Percentiles rank a stretch among this genome's conserved stretches.
These are phyloP conservation scores for Corythaixoides concolor DNA, from an alignment of 2,113 vertebrate species.

Conservation along the genomic window DNA sequence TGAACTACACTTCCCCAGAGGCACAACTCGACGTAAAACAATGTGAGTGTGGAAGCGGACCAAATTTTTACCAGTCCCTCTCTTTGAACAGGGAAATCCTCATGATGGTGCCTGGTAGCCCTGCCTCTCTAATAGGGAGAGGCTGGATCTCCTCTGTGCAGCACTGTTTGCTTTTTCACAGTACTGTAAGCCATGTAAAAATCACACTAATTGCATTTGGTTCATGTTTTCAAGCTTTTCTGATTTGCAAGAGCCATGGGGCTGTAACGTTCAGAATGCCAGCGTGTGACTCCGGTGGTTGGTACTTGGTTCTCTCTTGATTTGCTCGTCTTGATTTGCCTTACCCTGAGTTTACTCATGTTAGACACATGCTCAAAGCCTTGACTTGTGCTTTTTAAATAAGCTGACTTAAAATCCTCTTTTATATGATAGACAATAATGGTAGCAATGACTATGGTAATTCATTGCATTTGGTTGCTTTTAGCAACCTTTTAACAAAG, in stretches of 20 bases:
- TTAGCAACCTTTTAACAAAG: background rate
- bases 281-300: background rate
- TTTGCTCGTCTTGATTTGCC: background rate
- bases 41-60: background rate
- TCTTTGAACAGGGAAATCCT: background rate
- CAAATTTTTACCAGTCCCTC: accelerated
- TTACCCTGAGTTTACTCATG: background rate
- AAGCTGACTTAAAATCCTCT: background rate
- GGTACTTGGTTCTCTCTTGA: background rate
- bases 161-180: background rate
- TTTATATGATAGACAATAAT: background rate
- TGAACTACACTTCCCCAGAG: background rate
- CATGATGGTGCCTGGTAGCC: background rate
- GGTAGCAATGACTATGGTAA: background rate
- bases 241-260: background rate
- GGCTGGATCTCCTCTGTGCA: background rate
- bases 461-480: background rate
- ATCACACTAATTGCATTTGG: background rate
- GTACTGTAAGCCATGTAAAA: background rate
- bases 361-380: background rate
- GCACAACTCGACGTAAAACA: background rate
- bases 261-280: background rate
- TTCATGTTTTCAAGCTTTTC: background rate
- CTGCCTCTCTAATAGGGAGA: background rate
- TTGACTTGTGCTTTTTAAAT: background rate